These are phyloP conservation scores for Drosophila triauraria DNA, from an alignment of 1,140 invertebrate species.

Conservation along the genomic window DNA sequence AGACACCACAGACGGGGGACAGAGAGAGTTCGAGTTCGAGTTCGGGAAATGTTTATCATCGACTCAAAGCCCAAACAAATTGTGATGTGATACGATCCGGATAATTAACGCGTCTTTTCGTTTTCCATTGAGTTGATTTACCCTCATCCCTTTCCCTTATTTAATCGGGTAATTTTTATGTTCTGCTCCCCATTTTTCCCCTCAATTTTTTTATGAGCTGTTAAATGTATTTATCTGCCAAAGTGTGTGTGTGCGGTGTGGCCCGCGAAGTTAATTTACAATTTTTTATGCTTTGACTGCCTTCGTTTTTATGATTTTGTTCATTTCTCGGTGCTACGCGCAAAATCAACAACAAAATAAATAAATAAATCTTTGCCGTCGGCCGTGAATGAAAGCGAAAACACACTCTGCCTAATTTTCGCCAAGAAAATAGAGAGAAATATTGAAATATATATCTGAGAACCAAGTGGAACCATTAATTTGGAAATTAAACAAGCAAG, in stretches of 20 bases:
- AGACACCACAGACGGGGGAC: conserved; percentile 7
- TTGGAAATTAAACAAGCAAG: conserved; percentile 42
- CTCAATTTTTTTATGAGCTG: conserved; percentile 61
- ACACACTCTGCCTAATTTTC: not conserved
- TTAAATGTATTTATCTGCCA: conserved; percentile 50
- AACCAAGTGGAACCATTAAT: conserved; percentile 22
- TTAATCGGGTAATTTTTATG: conserved; percentile 59
- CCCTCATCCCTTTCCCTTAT: conserved; percentile 1
- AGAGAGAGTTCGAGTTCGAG: not conserved
- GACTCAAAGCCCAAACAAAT: conserved; percentile 23
- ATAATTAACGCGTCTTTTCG: conserved; percentile 60
- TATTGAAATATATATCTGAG: not conserved
- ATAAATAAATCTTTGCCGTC: conserved; percentile 43
- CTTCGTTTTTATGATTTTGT: conserved; percentile 60
- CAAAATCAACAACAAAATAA: conserved; percentile 38
- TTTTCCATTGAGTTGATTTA: conserved; percentile 62
- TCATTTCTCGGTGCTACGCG: conserved; percentile 37
- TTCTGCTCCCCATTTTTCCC: conserved; percentile 15
- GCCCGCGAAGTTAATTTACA: conserved; percentile 43
- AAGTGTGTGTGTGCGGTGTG: conserved; percentile 19
- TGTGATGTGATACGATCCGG: conserved; percentile 75
- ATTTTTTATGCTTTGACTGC: conserved; percentile 51
- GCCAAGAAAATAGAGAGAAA: not conserved
- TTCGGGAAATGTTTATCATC: conserved; percentile 28
- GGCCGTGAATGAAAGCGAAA: conserved; percentile 66